These are phyloP conservation scores for Python bivittatus DNA, from an alignment of 2,113 vertebrate species.

Conservation along the genomic window DNA sequence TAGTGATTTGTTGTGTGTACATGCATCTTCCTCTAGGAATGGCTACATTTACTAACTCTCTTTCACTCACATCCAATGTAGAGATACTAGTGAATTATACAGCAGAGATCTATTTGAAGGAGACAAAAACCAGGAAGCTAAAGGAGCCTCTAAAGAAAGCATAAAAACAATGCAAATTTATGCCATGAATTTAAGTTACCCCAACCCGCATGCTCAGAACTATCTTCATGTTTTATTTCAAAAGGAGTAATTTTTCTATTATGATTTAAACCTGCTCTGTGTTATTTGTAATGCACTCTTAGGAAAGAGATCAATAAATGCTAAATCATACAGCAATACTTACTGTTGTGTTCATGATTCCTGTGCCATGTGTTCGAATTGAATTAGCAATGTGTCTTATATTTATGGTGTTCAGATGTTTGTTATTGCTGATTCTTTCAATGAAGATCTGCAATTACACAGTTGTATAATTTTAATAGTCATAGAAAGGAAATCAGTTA, in stretches of 20 bases:
- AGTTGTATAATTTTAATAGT: neutral
- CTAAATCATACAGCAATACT: conserved; percentile 50
- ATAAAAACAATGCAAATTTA: neutral
- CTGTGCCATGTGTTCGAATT: conserved; percentile 96
- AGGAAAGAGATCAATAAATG: neutral
- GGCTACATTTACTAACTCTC: neutral
- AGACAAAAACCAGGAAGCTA: neutral
- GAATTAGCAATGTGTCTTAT: conserved; percentile 98
- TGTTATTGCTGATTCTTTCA: conserved; percentile 98
- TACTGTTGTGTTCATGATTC: conserved; percentile 99
- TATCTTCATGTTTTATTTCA: neutral
- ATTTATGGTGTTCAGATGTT: conserved; percentile 99
- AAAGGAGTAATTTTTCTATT: neutral
- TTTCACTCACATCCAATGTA: neutral
- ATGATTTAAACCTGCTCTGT: neutral
- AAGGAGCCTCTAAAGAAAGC: neutral
- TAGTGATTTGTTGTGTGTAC: neutral
- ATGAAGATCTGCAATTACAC: conserved; percentile 89
- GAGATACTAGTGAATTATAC: neutral
- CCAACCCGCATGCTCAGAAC: neutral
- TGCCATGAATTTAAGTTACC: neutral
- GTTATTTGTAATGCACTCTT: neutral
- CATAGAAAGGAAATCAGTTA: neutral
- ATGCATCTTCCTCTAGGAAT: neutral
- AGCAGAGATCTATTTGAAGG: neutral